Percentiles rank a stretch among this genome's conserved stretches.
These are phyloP conservation scores for Tadarida brasiliensis DNA, from an alignment of 2,797 vertebrate genomes.

Conservation along the genomic window DNA sequence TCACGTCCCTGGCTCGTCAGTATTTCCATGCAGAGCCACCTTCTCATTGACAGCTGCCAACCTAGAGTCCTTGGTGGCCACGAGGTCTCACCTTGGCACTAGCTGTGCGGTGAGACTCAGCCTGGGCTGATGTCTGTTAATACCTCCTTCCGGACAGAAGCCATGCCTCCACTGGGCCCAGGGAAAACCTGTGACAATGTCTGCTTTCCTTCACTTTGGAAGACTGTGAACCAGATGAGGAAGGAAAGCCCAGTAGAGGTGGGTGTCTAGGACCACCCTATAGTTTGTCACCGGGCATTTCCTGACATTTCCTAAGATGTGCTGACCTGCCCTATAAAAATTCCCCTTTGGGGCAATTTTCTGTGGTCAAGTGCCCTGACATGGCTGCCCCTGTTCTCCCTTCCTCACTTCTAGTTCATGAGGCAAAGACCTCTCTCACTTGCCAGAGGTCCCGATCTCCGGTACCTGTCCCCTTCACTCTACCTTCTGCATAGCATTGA, in stretches of 20 bases:
- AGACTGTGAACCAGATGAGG: neutral
- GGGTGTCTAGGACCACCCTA: neutral
- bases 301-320: neutral
- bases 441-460: neutral
- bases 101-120: neutral
- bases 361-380: neutral
- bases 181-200: neutral
- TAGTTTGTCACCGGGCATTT: neutral
- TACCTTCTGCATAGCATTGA: neutral
- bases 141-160: neutral
- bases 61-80: neutral
- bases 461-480: neutral
- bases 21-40: neutral
- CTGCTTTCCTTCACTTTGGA: neutral
- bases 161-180: neutral
- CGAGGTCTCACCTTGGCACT: neutral
- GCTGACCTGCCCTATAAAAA: neutral
- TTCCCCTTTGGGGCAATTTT: constrained; percentile 24
- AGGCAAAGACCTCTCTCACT: constrained; percentile 29
- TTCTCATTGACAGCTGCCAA: neutral
- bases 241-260: neutral
- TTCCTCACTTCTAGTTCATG: neutral
- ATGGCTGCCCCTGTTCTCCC: neutral
- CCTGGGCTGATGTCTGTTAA: neutral
- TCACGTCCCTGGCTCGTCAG: neutral